A percentile compares a stretch with the other conserved stretches of the same genome.
Conservation (phyloP, 1,140 invertebrate genomes). For the Penaeus japonicus region DNA sequence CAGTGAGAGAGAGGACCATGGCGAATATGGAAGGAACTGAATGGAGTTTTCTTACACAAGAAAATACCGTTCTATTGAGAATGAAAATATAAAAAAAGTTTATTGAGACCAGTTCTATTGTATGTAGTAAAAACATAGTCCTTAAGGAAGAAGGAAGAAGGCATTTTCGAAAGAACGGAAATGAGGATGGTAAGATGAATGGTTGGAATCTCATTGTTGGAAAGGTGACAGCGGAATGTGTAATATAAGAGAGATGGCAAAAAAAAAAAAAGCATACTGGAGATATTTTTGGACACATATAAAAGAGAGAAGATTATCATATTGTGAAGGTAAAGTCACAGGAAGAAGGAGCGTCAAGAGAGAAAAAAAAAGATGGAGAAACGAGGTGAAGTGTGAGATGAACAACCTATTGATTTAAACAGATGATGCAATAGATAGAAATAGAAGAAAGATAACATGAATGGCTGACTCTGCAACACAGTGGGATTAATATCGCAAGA, state of each 20-base stretch:
- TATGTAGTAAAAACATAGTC: background rate
- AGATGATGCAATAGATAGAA: background rate
- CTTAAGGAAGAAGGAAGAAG: background rate
- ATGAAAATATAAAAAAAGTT: background rate
- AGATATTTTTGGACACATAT: background rate
- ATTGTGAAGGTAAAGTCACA: background rate
- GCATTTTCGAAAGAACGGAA: background rate
- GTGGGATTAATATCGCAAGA: background rate
- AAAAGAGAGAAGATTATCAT: background rate
- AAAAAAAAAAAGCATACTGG: background rate
- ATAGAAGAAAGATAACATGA: background rate
- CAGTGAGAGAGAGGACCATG: background rate
- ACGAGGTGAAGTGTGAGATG: background rate
- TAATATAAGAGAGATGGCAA: background rate
- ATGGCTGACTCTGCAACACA: background rate
- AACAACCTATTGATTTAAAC: background rate
- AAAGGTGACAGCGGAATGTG: background rate
- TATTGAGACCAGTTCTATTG: background rate
- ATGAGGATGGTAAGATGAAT: background rate
- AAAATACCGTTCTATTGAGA: background rate
- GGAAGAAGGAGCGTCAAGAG: background rate
- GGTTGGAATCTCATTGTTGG: background rate
- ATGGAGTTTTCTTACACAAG: background rate
- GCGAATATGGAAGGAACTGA: background rate
- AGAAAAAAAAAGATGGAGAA: background rate